Conservation (phyloP, 2,888 invertebrate genomes). For the Cryptophagus acutangulus region DNA sequence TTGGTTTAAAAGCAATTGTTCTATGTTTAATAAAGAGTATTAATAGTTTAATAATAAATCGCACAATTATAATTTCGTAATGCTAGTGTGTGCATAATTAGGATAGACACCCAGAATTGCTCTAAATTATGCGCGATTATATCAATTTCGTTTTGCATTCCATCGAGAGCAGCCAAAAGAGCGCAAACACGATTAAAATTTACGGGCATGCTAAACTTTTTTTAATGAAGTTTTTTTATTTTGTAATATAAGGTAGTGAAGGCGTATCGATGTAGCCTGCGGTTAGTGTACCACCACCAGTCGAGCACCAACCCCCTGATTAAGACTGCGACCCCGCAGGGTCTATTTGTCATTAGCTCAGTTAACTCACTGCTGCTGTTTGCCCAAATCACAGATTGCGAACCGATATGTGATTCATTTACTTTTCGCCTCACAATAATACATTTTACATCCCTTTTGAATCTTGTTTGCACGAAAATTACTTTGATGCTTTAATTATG, state of each 20-base stretch:
- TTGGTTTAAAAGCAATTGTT: constrained; percentile 5
- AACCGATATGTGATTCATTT: constrained; percentile 30
- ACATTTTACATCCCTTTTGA: constrained; percentile 17
- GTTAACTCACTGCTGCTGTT: constrained; percentile 47
- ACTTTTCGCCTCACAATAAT: constrained; percentile 23
- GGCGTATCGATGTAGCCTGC: constrained; percentile 39
- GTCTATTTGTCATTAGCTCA: constrained; percentile 47
- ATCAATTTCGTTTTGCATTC: constrained; percentile 1
- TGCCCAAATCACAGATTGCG: constrained; percentile 48
- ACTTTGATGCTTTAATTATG: too few species aligned
- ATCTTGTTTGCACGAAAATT: constrained; percentile 14
- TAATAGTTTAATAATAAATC: constrained; percentile 2
- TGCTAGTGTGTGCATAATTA: background rate
- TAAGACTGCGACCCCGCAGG: constrained; percentile 43
- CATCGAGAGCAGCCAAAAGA: constrained; percentile 27
- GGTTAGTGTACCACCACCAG: constrained; percentile 25
- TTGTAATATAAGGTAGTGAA: constrained; percentile 25
- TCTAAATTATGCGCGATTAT: background rate
- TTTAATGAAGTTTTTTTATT: constrained; percentile 37
- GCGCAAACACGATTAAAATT: constrained; percentile 36
- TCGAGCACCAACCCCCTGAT: constrained; percentile 32
- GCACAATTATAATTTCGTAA: background rate
- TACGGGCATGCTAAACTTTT: constrained; percentile 33
- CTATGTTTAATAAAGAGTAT: constrained; percentile 3
- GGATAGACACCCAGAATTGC: constrained; percentile 3